Base-by-base conservation (phyloP, 2,888 invertebrate species). In the Sarcophaga variegata region DNA sequence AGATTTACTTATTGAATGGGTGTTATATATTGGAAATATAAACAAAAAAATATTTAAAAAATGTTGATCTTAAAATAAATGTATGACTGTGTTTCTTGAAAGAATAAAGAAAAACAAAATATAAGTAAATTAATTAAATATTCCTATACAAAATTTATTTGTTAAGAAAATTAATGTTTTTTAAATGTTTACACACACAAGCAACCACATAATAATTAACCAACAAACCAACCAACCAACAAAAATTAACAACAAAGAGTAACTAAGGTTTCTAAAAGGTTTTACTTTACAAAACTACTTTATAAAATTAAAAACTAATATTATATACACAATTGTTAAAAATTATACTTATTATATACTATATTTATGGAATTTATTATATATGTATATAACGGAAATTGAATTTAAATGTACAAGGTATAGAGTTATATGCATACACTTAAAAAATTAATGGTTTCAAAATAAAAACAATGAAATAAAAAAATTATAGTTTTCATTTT, bases 351-450 rank as follows among this genome's bases (percentile, higher is more conserved):
- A 37, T 37, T 37, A 37, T 2, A 8, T 37, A 37, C 5, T 37
- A 37, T 37, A 37, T 37, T 25, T 72, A 63, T 70, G 49, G 63
- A 62, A 79, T 79, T 78, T 59, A 45, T 72, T 72, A 72, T 14
- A 54, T 14, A 49, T 12, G 14, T 12, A 49, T 14, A 49, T 37
- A 49, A 49, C 14, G 14, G 11, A 72, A 72, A 72, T 17, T 72
- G 60, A 62, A 69, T 49, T 78, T 87, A 74, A 87, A 82, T 76
- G 84, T 83, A 78, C 83, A 87, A 87, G 66, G 66, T 75, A 80
- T 63, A 79, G 20, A 81, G 6, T 0, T 49, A 49, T 49, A 14
- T 49, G 14, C 12, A 49, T 49, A 14, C 11, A 49, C 14, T 49
- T 14, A 49, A 49, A 49, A 62, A 79, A 74, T 66, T 75, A 81